phyloP scores from a whole-genome alignment of 1,140 invertebrate genomes.

The Melipona quadrifasciata region DNA sequence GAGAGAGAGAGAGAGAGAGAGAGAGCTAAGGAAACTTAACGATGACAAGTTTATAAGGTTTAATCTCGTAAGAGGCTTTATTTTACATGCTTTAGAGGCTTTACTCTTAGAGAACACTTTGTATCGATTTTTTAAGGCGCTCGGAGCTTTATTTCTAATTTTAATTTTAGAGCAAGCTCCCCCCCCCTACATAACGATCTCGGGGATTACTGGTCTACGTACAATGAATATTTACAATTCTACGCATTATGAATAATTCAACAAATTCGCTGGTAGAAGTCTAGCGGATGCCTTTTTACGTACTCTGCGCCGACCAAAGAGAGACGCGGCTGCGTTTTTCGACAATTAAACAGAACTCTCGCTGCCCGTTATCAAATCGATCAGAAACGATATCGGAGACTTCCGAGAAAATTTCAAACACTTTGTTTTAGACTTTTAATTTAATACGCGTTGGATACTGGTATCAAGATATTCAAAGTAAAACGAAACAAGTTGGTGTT shows the following conservation, averaged over 20 bases:
- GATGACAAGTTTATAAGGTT: not conserved
- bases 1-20: too few relatives aligned
- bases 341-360: not conserved
- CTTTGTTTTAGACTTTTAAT: not conserved
- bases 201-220: not conserved
- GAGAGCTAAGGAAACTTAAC: not conserved
- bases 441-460: not conserved
- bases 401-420: not conserved
- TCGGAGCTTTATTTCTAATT: conserved; percentile 13
- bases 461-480: too few relatives aligned
- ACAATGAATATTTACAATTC: conserved; percentile 11
- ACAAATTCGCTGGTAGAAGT: not conserved
- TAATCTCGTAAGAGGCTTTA: conserved; percentile 15
- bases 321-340: too few relatives aligned
- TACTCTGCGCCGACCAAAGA: not conserved
- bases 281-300: not conserved
- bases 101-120: not conserved
- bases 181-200: conserved; percentile 1
- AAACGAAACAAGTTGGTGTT: not conserved
- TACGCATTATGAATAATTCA: conserved; percentile 30
- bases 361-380: not conserved
- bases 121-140: conserved; percentile 25
- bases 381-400: not conserved
- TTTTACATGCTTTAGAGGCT: conserved; percentile 12
- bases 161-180: not conserved